These are phyloP conservation scores for Drosophila anomalipes DNA, from an alignment of 2,888 invertebrate genomes.

Conservation along the genomic window DNA sequence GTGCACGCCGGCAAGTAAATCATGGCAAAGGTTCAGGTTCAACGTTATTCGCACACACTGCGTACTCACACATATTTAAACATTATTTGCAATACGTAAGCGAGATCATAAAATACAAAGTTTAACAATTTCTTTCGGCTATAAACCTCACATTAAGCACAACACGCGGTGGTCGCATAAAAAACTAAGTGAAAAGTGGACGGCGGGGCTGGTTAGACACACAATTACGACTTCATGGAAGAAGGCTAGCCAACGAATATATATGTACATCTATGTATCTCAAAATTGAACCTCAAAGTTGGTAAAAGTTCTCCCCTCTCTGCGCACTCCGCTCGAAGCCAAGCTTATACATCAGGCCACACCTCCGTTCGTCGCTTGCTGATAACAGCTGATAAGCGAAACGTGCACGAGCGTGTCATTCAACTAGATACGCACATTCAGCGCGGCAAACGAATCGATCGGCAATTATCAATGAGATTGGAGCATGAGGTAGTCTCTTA, in stretches of 20 bases:
- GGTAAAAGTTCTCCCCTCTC: not conserved
- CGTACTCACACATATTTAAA: conserved; percentile 22
- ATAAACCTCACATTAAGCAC: conserved; percentile 35
- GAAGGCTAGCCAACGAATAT: not conserved
- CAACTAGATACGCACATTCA: conserved; percentile 10
- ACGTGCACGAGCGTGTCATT: conserved; percentile 4
- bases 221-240: conserved; percentile 55
- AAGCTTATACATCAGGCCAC: not conserved
- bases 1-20: conserved; percentile 21
- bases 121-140: conserved; percentile 44
- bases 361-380: conserved; percentile 1
- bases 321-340: not conserved
- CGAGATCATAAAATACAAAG: conserved; percentile 40
- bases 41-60: conserved; percentile 25
- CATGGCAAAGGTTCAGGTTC: conserved; percentile 47
- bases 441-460: not conserved
- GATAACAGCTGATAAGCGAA: conserved; percentile 36
- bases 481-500: not conserved
- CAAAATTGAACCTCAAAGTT: not conserved
- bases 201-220: conserved; percentile 23
- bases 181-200: not conserved
- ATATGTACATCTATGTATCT: not conserved
- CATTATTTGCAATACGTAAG: conserved; percentile 48
- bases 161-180: conserved; percentile 49
- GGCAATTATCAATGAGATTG: conserved; percentile 27